Percentiles rank a stretch among this genome's conserved stretches.
Evolutionary conservation across 2,888 invertebrate genomes (phyloP).

Genomic region (Ctena decussata): DNA sequence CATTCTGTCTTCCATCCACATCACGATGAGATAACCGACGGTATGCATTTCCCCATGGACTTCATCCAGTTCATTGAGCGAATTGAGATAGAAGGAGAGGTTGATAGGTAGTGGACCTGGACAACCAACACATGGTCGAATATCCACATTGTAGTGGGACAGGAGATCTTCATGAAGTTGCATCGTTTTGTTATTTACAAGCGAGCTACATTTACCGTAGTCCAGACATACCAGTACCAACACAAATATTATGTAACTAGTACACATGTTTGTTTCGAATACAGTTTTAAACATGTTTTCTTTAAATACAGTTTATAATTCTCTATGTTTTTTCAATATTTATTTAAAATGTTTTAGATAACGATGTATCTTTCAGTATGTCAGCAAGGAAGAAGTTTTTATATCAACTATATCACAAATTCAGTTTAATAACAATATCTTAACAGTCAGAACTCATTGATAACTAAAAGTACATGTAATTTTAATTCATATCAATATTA

Average conservation of each 20-base stretch:
- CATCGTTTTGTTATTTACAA: constrained; percentile 14
- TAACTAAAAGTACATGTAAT: too few species aligned
- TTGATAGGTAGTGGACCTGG: constrained; percentile 14
- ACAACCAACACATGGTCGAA: constrained; percentile 8
- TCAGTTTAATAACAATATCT: too few species aligned
- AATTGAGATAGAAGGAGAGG: constrained; percentile 31
- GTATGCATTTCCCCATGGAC: constrained; percentile 30
- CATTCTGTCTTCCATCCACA: constrained; percentile 44
- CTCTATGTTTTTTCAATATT: too few species aligned
- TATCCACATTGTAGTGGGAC: constrained; percentile 6
- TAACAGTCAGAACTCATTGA: too few species aligned
- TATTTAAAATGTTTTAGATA: too few species aligned
- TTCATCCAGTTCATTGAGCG: constrained; percentile 43
- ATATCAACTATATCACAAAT: too few species aligned
- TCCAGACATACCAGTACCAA: not conserved
- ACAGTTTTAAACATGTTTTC: too few species aligned
- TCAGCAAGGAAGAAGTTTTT: too few species aligned
- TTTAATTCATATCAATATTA: too few species aligned
- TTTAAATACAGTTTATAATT: too few species aligned
- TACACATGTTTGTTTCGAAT: not conserved
- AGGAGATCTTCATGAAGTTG: constrained; percentile 13
- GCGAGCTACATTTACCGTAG: not conserved
- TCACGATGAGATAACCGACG: constrained; percentile 37
- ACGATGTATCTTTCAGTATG: too few species aligned
- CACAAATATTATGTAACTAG: not conserved